These are phyloP conservation scores for Hoplostethus mediterraneus DNA, from an alignment of 2,797 vertebrate species.

Conservation along the genomic window DNA sequence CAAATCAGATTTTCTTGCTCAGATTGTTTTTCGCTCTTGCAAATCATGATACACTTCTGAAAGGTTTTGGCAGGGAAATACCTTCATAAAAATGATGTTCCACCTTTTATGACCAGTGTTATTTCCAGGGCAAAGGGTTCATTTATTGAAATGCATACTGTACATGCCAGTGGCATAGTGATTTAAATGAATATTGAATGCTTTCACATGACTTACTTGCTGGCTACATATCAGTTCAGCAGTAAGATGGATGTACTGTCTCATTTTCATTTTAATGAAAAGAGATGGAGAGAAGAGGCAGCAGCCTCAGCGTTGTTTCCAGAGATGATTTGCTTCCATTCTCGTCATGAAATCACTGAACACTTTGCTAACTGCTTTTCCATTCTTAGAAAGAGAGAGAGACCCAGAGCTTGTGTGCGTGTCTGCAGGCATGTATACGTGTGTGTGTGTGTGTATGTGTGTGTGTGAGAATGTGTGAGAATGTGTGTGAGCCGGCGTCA, in stretches of 20 bases:
- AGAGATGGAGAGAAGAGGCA: slow-evolving; percentile 66
- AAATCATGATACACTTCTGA: no score
- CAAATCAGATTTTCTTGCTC: no score
- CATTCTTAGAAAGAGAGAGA: slow-evolving; percentile 6
- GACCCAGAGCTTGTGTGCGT: background rate
- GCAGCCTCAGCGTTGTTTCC: slow-evolving; percentile 59
- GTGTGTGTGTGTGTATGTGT: background rate
- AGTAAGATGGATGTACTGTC: slow-evolving; percentile 68
- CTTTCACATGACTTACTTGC: slow-evolving; percentile 38
- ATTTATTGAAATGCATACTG: slow-evolving; percentile 38
- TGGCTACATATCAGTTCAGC: slow-evolving; percentile 42
- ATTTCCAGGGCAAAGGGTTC: background rate
- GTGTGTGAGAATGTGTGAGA: background rate
- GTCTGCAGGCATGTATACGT: no score
- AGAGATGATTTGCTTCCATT: slow-evolving; percentile 44
- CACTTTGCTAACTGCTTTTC: slow-evolving; percentile 49
- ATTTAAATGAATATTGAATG: slow-evolving; percentile 63
- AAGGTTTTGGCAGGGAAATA: no score
- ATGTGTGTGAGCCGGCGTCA: background rate
- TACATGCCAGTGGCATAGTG: slow-evolving; percentile 15
- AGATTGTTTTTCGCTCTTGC: no score
- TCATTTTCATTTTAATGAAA: slow-evolving; percentile 76
- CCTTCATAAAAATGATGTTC: no score
- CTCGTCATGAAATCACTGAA: slow-evolving; percentile 37
- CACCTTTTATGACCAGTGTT: no score